These are phyloP conservation scores for Pristionchus arcanus DNA, from an alignment of 2,888 invertebrate genomes.

Conservation along the genomic window DNA sequence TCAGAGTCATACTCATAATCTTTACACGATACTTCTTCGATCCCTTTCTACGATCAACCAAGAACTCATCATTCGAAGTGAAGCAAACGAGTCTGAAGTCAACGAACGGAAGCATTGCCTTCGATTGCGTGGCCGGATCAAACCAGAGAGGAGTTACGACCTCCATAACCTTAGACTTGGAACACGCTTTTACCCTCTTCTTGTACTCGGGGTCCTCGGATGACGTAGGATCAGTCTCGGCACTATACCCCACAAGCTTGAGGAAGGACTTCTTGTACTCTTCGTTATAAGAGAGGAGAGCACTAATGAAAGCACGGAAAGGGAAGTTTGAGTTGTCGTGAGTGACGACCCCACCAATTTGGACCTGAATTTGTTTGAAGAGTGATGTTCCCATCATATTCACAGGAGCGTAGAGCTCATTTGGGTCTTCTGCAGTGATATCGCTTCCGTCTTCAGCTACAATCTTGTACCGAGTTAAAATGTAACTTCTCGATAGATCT, in stretches of 20 bases:
- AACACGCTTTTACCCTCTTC: not conserved
- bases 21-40: not conserved
- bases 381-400: not conserved
- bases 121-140: not conserved
- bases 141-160: not conserved
- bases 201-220: not conserved
- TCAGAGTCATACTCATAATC: not conserved
- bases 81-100: not conserved
- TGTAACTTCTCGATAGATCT: too few species aligned
- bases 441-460: too few species aligned
- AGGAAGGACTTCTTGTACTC: slow-evolving; percentile 1
- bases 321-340: not conserved
- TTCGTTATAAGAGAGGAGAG: not conserved
- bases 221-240: not conserved
- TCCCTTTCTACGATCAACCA: not conserved
- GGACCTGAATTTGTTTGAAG: not conserved
- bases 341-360: not conserved
- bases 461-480: too few species aligned
- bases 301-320: not conserved
- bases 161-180: not conserved
- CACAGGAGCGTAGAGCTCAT: not conserved
- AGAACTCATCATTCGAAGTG: not conserved
- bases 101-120: not conserved
- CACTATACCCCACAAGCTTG: not conserved
- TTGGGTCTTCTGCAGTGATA: too few species aligned